These are phyloP conservation scores for Drosophila lacertosa DNA, from an alignment of 1,140 invertebrate species.

Conservation along the genomic window DNA sequence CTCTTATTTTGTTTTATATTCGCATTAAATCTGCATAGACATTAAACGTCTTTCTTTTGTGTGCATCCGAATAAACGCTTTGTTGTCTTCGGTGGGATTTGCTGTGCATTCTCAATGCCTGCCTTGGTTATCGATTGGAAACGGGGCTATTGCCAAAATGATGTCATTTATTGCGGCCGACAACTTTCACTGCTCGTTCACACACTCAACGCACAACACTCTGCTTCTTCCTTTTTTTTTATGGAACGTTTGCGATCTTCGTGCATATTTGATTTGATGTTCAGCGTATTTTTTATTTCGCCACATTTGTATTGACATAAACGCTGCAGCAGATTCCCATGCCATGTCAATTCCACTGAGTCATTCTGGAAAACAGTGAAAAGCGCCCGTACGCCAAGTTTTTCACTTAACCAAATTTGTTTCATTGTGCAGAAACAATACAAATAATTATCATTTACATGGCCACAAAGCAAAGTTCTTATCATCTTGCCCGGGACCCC, in stretches of 20 bases:
- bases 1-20: slow-evolving; percentile 36
- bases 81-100: slow-evolving; percentile 12
- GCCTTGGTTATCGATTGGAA: slow-evolving; percentile 37
- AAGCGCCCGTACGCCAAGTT: neutral
- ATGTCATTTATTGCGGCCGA: slow-evolving; percentile 77
- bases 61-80: slow-evolving; percentile 42
- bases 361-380: slow-evolving; percentile 10
- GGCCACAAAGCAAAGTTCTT: slow-evolving; percentile 37
- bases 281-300: slow-evolving; percentile 24
- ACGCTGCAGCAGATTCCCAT: neutral
- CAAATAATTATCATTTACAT: slow-evolving; percentile 41
- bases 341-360: slow-evolving; percentile 2
- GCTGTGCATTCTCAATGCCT: slow-evolving; percentile 29
- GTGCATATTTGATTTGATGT: slow-evolving; percentile 57
- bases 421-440: slow-evolving; percentile 43
- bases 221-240: slow-evolving; percentile 9
- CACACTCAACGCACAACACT: slow-evolving; percentile 31
- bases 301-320: slow-evolving; percentile 26
- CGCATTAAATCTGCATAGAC: slow-evolving; percentile 53
- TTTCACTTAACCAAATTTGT: slow-evolving; percentile 25
- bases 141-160: slow-evolving; percentile 66
- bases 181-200: slow-evolving; percentile 73
- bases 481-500: slow-evolving; percentile 19
- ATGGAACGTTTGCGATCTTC: slow-evolving; percentile 24
- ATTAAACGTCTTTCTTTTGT: slow-evolving; percentile 27